A percentile compares a stretch with the other conserved stretches of the same genome.
These are phyloP conservation scores for Lamproptera curius DNA, from an alignment of 2,888 invertebrate genomes.

Conservation along the genomic window DNA sequence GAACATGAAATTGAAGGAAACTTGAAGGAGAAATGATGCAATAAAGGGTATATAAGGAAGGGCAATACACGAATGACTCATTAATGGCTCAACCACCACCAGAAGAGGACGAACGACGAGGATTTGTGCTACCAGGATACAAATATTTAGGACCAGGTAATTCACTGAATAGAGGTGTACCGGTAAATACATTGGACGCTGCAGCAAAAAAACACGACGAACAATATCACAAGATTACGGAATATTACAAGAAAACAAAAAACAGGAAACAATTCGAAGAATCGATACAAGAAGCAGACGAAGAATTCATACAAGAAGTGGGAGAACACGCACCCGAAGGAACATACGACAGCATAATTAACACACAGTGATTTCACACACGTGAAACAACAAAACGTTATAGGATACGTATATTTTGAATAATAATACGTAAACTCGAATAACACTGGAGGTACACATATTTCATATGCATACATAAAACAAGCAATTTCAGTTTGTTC, in stretches of 20 bases:
- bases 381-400: not conserved
- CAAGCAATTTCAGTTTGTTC: not conserved
- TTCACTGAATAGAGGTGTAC: slow-evolving; percentile 10
- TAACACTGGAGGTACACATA: not conserved
- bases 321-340: not conserved
- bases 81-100: not conserved
- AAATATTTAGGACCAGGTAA: slow-evolving; percentile 19
- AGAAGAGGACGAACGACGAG: not conserved
- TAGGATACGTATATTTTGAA: not conserved
- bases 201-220: slow-evolving; percentile 20
- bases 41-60: not conserved
- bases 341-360: not conserved
- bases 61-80: not conserved
- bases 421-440: not conserved
- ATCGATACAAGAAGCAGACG: too few relatives aligned
- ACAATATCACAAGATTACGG: not conserved
- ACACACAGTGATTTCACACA: not conserved
- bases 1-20: not conserved
- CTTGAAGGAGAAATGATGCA: not conserved
- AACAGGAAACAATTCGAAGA: not conserved
- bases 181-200: slow-evolving; percentile 16
- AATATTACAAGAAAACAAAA: slow-evolving; percentile 6
- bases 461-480: not conserved
- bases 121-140: slow-evolving; percentile 16
- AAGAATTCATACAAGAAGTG: not conserved